These are phyloP conservation scores for Zygogramma bicolorata DNA, from an alignment of 2,888 invertebrate genomes.

Conservation along the genomic window DNA sequence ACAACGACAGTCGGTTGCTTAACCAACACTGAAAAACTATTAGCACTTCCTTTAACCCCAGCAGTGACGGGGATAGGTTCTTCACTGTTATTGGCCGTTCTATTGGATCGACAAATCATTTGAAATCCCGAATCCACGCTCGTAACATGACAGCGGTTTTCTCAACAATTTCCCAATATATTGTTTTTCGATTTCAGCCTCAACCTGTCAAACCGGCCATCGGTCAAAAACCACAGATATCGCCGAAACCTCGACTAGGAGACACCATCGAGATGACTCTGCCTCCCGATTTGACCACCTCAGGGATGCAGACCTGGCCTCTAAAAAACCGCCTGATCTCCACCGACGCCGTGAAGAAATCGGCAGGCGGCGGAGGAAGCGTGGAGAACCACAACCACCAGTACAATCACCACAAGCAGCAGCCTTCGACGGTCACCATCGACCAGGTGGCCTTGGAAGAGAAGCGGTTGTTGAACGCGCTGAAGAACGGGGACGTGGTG, in stretches of 20 bases:
- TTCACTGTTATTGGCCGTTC: no score
- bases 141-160: no score
- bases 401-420: slow-evolving; percentile 14
- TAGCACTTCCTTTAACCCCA: no score
- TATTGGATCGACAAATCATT: no score
- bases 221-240: slow-evolving; percentile 67
- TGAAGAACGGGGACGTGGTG: slow-evolving; percentile 79
- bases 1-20: no score
- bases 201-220: slow-evolving; percentile 63
- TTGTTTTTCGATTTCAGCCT: slow-evolving; percentile 31
- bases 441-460: slow-evolving; percentile 82
- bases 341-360: slow-evolving; percentile 63
- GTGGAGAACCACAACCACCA: not conserved
- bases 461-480: slow-evolving; percentile 81
- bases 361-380: slow-evolving; percentile 5
- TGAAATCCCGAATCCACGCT: no score
- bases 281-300: slow-evolving; percentile 71
- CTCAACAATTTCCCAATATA: no score
- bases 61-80: no score
- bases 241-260: slow-evolving; percentile 67
- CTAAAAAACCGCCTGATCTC: slow-evolving; percentile 71
- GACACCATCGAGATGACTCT: slow-evolving; percentile 77
- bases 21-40: no score
- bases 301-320: slow-evolving; percentile 71
- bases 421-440: slow-evolving; percentile 43